A percentile compares a stretch with the other conserved stretches of the same genome.
These are phyloP conservation scores for Paradisaea rubra DNA, from an alignment of 2,113 vertebrate species.

Conservation along the genomic window DNA sequence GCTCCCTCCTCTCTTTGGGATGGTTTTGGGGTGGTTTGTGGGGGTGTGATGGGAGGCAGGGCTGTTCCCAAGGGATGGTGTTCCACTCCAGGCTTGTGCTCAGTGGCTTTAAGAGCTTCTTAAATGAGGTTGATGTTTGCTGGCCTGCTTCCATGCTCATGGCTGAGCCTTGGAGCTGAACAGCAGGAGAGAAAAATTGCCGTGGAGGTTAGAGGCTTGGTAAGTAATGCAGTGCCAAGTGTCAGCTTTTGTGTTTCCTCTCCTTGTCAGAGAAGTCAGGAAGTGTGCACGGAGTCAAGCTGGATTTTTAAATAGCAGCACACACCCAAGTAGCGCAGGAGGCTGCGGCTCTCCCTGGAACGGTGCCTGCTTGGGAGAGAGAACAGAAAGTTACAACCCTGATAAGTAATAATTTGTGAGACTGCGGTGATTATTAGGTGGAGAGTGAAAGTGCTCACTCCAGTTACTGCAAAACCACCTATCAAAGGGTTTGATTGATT, in stretches of 20 bases:
- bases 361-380: background rate
- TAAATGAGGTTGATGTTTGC: constrained; percentile 1
- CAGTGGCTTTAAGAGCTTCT: background rate
- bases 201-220: background rate
- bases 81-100: background rate
- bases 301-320: background rate
- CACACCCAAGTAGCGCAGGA: accelerated
- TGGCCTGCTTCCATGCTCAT: background rate
- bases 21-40: background rate
- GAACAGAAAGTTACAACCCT: background rate
- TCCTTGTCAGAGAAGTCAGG: constrained; percentile 3
- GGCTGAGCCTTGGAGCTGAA: constrained; percentile 15
- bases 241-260: constrained; percentile 13
- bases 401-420: background rate
- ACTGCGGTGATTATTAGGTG: background rate
- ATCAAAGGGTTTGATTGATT: background rate
- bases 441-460: background rate
- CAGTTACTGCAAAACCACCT: background rate
- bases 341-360: background rate
- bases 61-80: background rate
- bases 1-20: background rate
- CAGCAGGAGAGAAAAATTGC: background rate
- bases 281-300: background rate
- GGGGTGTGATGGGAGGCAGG: background rate
- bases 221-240: constrained; percentile 14